Evolutionary conservation across 2,113 vertebrate genomes (phyloP).

Genomic region (Paradoxurus hermaphroditus): DNA sequence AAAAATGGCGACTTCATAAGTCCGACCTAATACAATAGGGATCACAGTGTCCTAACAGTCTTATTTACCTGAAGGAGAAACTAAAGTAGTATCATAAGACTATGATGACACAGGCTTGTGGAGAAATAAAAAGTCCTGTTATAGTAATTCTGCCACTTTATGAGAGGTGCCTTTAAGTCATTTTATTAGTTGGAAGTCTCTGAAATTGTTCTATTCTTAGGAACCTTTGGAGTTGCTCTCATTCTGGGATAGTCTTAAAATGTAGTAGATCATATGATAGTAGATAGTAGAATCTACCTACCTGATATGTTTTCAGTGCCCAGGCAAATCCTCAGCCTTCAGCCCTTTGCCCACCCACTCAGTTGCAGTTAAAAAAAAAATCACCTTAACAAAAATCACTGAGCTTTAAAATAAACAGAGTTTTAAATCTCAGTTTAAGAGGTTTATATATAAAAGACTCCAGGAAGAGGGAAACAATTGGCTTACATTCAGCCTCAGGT

Average conservation of each 20-base stretch:
- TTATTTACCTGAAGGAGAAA: not conserved
- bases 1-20: not conserved
- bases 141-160: not conserved
- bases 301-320: not conserved
- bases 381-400: not conserved
- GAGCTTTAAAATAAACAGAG: not conserved
- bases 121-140: not conserved
- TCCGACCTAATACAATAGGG: not conserved
- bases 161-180: not conserved
- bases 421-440: not conserved
- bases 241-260: not conserved
- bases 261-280: not conserved
- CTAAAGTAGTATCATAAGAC: not conserved
- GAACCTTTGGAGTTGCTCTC: not conserved
- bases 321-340: not conserved
- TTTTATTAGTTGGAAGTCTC: not conserved
- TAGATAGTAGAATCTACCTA: not conserved
- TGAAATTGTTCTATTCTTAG: not conserved
- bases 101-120: not conserved
- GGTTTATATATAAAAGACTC: not conserved
- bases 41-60: not conserved
- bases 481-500: not conserved
- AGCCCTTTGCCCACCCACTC: not conserved
- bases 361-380: not conserved
- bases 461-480: not conserved